Conservation (phyloP, 2,888 invertebrate species). For the Agrotis exclamationis region DNA sequence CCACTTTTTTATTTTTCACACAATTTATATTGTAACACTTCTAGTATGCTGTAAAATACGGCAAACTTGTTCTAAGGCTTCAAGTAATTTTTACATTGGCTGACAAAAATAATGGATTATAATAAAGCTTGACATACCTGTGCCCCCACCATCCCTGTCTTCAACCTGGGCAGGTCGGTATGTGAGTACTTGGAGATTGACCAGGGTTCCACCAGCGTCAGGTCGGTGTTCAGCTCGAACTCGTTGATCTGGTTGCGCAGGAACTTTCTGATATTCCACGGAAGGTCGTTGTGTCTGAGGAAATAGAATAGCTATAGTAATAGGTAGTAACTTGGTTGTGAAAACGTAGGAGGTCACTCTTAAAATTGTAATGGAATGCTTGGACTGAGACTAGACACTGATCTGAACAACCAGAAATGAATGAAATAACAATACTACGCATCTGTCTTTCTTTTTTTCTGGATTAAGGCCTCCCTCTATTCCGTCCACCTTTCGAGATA, state of each 20-base stretch:
- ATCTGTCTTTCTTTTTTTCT: too few relatives aligned
- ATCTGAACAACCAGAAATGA: too few relatives aligned
- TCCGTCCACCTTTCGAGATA: too few relatives aligned
- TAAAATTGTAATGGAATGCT: too few relatives aligned
- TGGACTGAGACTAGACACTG: too few relatives aligned
- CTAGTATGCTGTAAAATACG: too few relatives aligned
- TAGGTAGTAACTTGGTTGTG: too few relatives aligned
- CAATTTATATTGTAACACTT: too few relatives aligned
- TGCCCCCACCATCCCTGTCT: slow-evolving; percentile 93
- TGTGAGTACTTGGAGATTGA: slow-evolving; percentile 93
- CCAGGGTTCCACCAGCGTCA: slow-evolving; percentile 92
- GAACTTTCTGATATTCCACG: slow-evolving; percentile 94
- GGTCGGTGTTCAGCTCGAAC: slow-evolving; percentile 92
- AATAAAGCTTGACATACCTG: slow-evolving; percentile 85
- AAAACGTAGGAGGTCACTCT: too few relatives aligned
- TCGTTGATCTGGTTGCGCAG: slow-evolving; percentile 93
- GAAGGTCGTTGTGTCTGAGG: slow-evolving; percentile 92
- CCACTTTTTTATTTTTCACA: too few relatives aligned
- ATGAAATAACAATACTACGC: too few relatives aligned
- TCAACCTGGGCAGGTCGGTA: slow-evolving; percentile 92
- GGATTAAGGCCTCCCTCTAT: too few relatives aligned
- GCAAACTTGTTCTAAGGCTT: not conserved
- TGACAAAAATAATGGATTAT: not conserved
- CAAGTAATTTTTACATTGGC: not conserved
- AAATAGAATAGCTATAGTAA: slow-evolving; percentile 23